Conservation (phyloP, 2,113 vertebrate genomes). For the Hydrochoerus hydrochaeris region DNA sequence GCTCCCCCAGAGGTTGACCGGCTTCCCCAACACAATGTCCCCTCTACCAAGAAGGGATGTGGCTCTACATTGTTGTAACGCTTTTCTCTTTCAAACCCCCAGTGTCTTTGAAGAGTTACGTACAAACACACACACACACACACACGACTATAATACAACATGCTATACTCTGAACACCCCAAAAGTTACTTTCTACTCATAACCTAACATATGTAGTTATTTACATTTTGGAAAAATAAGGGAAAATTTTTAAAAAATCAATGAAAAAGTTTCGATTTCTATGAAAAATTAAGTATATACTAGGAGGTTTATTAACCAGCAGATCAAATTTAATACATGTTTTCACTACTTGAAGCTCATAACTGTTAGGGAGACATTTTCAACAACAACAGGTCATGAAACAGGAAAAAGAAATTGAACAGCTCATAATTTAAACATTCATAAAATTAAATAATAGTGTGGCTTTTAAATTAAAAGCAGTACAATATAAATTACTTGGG, state of each 20-base stretch:
- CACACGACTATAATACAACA: not conserved
- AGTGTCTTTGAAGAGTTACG: not conserved
- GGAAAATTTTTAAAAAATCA: not conserved
- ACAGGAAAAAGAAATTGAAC: not conserved
- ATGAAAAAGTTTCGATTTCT: not conserved
- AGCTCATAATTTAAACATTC: not conserved
- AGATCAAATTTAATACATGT: not conserved
- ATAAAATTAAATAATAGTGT: not conserved
- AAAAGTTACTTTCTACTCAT: not conserved
- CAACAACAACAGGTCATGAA: not conserved
- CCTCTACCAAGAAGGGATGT: not conserved
- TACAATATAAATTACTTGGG: not conserved
- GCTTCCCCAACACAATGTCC: not conserved
- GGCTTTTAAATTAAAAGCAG: not conserved
- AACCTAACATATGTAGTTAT: not conserved
- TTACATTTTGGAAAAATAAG: slow-evolving; percentile 9
- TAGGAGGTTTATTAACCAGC: not conserved
- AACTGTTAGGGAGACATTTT: not conserved
- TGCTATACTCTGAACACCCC: not conserved
- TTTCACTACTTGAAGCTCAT: not conserved
- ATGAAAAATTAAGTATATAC: not conserved
- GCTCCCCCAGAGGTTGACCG: not conserved
- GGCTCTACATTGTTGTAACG: not conserved
- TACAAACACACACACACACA: not conserved
- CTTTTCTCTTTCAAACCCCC: not conserved